phyloP scores from a whole-genome alignment of 2,888 invertebrate genomes.

The Megamerina dolium region DNA sequence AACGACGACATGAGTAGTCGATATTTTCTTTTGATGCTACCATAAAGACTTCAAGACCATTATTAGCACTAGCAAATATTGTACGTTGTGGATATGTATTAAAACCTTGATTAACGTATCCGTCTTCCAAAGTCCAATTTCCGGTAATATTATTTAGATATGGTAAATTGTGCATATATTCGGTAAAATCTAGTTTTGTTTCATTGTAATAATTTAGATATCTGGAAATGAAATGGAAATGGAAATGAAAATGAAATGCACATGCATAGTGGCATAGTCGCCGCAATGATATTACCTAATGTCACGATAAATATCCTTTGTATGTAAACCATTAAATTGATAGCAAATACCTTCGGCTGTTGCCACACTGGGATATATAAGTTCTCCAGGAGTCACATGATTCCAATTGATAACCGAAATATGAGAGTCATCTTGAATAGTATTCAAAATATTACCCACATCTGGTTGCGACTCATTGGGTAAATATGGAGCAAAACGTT shows the following conservation, averaged over 20 bases:
- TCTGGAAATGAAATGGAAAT: not conserved
- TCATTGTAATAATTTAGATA: conserved; percentile 30
- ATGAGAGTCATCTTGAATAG: conserved; percentile 38
- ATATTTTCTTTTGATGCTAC: conserved; percentile 57
- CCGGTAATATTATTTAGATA: conserved; percentile 31
- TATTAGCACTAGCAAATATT: conserved; percentile 58
- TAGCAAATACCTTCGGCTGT: conserved; percentile 47
- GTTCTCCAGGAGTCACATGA: conserved; percentile 37
- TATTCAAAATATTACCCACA: conserved; percentile 30
- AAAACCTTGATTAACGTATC: conserved; percentile 54
- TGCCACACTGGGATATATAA: conserved; percentile 37
- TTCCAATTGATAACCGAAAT: conserved; percentile 37
- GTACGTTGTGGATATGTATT: conserved; percentile 65
- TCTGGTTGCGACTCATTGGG: conserved; percentile 21
- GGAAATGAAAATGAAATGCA: conserved; percentile 18
- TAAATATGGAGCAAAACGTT: conserved; percentile 30
- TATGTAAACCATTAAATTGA: conserved; percentile 42
- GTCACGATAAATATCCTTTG: conserved; percentile 41
- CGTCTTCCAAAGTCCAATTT: conserved; percentile 59
- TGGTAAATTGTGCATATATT: conserved; percentile 27
- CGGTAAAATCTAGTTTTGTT: conserved; percentile 34
- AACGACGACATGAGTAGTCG: conserved; percentile 65
- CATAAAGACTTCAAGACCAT: conserved; percentile 59
- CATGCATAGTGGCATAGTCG: conserved; percentile 15
- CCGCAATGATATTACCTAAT: conserved; percentile 18